Evolutionary conservation across 2,888 invertebrate species (phyloP).

Genomic region (Aphodius granarius): DNA sequence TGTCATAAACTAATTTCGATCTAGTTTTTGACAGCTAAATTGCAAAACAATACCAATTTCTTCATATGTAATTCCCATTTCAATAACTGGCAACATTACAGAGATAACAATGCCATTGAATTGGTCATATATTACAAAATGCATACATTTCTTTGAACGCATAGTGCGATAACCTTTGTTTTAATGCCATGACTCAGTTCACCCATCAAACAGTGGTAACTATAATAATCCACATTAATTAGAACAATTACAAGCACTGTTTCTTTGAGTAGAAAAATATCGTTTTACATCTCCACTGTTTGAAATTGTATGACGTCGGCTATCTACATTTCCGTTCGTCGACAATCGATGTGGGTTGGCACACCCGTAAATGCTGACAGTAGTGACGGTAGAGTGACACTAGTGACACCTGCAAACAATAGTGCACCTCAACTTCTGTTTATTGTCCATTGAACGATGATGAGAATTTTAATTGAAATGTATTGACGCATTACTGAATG

Average conservation of each 20-base stretch:
- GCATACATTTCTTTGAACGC: background rate
- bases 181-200: background rate
- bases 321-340: background rate
- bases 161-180: background rate
- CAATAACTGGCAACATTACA: background rate
- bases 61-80: background rate
- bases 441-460: conserved; percentile 3
- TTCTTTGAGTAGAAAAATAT: background rate
- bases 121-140: too few relatives aligned
- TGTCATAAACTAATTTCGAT: background rate
- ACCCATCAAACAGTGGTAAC: background rate
- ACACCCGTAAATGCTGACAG: background rate
- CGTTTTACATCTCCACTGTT: background rate
- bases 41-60: background rate
- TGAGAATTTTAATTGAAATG: conserved; percentile 21
- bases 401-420: background rate
- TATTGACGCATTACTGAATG: conserved; percentile 21
- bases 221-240: background rate
- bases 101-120: too few relatives aligned
- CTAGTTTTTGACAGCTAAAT: background rate
- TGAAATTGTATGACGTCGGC: background rate
- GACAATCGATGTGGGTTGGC: background rate
- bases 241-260: background rate
- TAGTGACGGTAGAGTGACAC: background rate
- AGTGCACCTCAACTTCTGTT: background rate